A percentile compares a stretch with the other conserved stretches of the same genome.
These are phyloP conservation scores for Barbus barbus DNA, from an alignment of 2,113 vertebrate species.

Conservation along the genomic window DNA sequence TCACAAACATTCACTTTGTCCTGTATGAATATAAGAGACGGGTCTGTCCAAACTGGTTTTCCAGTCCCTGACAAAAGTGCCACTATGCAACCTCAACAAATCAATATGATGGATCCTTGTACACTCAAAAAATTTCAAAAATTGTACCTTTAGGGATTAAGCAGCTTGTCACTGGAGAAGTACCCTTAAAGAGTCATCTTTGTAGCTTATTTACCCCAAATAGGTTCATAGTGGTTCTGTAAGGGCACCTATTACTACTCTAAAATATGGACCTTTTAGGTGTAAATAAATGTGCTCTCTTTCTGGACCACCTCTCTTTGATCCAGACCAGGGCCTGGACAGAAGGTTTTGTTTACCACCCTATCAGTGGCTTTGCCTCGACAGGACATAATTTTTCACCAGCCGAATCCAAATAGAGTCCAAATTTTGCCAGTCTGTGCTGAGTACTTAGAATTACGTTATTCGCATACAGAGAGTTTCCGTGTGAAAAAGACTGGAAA, in stretches of 20 bases:
- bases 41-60: background rate
- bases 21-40: background rate
- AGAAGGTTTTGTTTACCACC: background rate
- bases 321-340: too few species aligned
- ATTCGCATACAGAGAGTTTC: background rate
- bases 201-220: background rate
- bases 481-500: slow-evolving; percentile 1
- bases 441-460: background rate
- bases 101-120: background rate
- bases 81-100: background rate
- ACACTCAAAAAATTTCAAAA: background rate
- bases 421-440: background rate
- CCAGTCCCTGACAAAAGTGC: background rate
- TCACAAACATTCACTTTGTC: background rate
- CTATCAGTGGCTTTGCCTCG: background rate
- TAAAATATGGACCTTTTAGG: background rate
- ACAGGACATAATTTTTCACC: background rate
- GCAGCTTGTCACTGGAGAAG: background rate
- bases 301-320: too few species aligned
- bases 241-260: background rate
- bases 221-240: background rate
- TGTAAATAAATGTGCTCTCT: background rate
- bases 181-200: background rate
- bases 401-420: background rate
- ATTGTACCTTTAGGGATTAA: background rate